Evolutionary conservation across 30 jellyfish, hydroid and myxozoan species (phyloP).

Genomic region (Calvadosia cruxmelitensis): DNA sequence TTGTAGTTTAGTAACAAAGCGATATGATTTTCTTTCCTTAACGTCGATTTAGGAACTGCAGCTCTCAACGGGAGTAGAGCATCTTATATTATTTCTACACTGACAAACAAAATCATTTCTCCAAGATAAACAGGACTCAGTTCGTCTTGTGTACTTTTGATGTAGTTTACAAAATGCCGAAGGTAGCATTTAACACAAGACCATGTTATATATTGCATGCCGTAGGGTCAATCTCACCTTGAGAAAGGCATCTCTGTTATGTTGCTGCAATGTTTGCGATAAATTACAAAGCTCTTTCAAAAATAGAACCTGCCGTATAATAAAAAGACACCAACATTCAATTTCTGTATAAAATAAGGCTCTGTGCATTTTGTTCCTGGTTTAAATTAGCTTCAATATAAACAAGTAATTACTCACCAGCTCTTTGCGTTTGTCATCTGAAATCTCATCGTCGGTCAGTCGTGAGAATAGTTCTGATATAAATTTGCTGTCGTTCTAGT

Average conservation of each 20-base stretch:
- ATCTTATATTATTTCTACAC: too few relatives aligned
- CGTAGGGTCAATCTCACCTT: slow-evolving; percentile 29
- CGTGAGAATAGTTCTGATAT: slow-evolving; percentile 65
- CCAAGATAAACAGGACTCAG: background rate
- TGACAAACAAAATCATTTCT: background rate
- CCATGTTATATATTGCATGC: slow-evolving; percentile 2
- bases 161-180: too few relatives aligned
- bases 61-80: too few relatives aligned
- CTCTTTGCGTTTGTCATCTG: slow-evolving; percentile 76
- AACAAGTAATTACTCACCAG: slow-evolving; percentile 18
- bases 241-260: slow-evolving; percentile 54
- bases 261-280: slow-evolving; percentile 81
- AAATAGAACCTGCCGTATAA: slow-evolving; percentile 46
- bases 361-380: too few relatives aligned
- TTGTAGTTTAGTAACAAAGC: too few relatives aligned
- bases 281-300: slow-evolving; percentile 65
- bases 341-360: too few relatives aligned
- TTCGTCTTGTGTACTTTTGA: background rate
- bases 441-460: slow-evolving; percentile 66
- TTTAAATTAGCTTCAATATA: slow-evolving; percentile 1
- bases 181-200: too few relatives aligned
- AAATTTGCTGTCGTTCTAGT: slow-evolving; percentile 62
- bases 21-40: too few relatives aligned
- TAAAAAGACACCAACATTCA: too few relatives aligned
- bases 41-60: too few relatives aligned